These are phyloP conservation scores for Pelecanoides urinatrix DNA, from an alignment of 2,113 vertebrate species.

Conservation along the genomic window DNA sequence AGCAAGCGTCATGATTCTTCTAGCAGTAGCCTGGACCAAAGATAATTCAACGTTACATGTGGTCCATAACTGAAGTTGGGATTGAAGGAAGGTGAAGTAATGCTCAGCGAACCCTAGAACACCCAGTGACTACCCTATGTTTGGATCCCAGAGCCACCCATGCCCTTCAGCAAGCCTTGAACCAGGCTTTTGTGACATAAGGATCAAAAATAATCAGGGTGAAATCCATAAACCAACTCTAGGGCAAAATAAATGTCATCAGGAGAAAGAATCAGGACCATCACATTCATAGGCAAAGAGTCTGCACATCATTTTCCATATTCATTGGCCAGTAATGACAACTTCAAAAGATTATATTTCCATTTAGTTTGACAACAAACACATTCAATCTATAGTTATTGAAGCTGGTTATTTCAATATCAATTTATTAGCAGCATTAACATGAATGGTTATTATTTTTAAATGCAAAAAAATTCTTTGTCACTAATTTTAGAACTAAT, in stretches of 20 bases:
- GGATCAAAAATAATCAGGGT: not conserved
- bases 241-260: not conserved
- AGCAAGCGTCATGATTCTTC: not conserved
- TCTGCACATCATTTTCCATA: not conserved
- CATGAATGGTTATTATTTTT: slow-evolving; percentile 50
- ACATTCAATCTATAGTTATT: not conserved
- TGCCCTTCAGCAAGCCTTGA: not conserved
- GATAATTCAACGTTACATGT: not conserved
- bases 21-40: not conserved
- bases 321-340: not conserved
- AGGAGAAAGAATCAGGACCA: not conserved
- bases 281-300: not conserved
- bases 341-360: slow-evolving; percentile 2
- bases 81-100: not conserved
- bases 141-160: not conserved
- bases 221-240: not conserved
- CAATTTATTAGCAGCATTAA: slow-evolving; percentile 64
- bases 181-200: not conserved
- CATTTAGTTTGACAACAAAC: slow-evolving; percentile 34
- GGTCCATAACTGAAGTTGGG: not conserved
- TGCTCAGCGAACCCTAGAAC: not conserved
- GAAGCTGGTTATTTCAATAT: slow-evolving; percentile 54
- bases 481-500: slow-evolving; percentile 58
- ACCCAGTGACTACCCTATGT: not conserved
- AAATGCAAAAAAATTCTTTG: slow-evolving; percentile 47